These are phyloP conservation scores for Bembecia ichneumoniformis DNA, from an alignment of 2,888 invertebrate genomes.

Conservation along the genomic window DNA sequence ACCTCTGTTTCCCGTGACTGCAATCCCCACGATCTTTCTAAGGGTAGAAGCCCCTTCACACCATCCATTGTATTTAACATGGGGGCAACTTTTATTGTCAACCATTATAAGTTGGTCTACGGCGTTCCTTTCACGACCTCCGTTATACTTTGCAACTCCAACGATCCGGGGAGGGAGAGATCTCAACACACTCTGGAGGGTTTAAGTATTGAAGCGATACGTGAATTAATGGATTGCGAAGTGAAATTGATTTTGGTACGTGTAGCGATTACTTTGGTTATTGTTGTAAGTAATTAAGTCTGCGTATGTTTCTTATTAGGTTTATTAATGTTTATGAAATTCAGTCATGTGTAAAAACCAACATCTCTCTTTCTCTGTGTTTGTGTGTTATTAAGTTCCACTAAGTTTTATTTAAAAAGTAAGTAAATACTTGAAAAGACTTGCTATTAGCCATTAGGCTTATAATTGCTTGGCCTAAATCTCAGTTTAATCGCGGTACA, in stretches of 20 bases:
- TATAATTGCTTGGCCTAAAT: too few species aligned
- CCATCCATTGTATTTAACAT: conserved; percentile 58
- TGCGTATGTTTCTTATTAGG: not conserved
- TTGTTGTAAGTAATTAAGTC: not conserved
- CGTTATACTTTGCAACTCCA: not conserved
- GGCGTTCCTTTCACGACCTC: conserved; percentile 27
- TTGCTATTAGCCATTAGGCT: too few species aligned
- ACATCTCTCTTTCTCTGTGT: too few species aligned
- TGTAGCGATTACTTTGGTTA: not conserved
- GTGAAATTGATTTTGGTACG: conserved; percentile 54
- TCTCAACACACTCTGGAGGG: not conserved
- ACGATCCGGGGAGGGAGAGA: not conserved
- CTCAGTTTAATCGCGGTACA: too few species aligned
- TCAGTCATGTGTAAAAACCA: too few species aligned
- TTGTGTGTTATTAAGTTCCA: too few species aligned
- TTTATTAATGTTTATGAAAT: too few species aligned
- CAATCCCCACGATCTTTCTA: conserved; percentile 15
- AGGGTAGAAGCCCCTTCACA: conserved; percentile 60
- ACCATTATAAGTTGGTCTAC: conserved; percentile 32
- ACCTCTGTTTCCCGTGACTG: not conserved
- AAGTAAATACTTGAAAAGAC: too few species aligned
- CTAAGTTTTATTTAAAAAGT: too few species aligned
- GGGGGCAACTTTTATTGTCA: conserved; percentile 61
- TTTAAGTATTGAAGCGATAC: conserved; percentile 47
- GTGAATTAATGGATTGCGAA: conserved; percentile 64